A percentile compares a stretch with the other conserved stretches of the same genome.
Conservation (phyloP, 64 coral and sea anemone genomes). For the Acropora yongei region DNA sequence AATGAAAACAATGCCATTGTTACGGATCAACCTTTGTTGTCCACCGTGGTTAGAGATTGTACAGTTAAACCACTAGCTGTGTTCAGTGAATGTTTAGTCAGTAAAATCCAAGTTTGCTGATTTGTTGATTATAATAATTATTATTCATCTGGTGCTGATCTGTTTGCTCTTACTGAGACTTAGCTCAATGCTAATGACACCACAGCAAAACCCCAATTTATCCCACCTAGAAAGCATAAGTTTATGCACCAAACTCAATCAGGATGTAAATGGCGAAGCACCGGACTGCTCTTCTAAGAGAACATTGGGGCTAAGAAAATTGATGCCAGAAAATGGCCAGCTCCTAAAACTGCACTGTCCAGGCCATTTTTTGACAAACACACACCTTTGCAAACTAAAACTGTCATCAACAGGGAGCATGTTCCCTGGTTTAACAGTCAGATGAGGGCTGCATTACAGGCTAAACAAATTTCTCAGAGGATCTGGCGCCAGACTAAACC, state of each 20-base stretch:
- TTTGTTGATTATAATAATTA: neutral
- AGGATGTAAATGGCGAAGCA: no score
- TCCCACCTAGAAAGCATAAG: neutral
- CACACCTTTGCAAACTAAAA: no score
- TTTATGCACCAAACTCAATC: conserved; percentile 3
- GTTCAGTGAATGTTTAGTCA: neutral
- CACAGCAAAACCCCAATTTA: neutral
- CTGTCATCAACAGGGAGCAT: no score
- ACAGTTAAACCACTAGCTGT: conserved; percentile 16
- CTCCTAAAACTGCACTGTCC: conserved; percentile 2
- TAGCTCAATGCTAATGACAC: no score
- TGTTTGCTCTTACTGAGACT: neutral
- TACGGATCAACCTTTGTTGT: neutral
- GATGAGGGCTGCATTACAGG: no score
- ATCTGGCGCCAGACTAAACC: no score
- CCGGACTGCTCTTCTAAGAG: neutral
- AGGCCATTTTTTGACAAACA: conserved; percentile 7
- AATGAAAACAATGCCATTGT: neutral
- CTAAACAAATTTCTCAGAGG: no score
- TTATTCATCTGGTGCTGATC: conserved; percentile 3
- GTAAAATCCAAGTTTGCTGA: conserved; percentile 23
- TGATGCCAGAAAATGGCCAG: conserved; percentile 14
- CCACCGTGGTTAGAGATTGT: neutral
- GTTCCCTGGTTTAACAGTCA: no score
- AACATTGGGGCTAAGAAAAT: conserved; percentile 5